Conservation (phyloP, 2,888 invertebrate species). For the Cyclophora albipunctata region DNA sequence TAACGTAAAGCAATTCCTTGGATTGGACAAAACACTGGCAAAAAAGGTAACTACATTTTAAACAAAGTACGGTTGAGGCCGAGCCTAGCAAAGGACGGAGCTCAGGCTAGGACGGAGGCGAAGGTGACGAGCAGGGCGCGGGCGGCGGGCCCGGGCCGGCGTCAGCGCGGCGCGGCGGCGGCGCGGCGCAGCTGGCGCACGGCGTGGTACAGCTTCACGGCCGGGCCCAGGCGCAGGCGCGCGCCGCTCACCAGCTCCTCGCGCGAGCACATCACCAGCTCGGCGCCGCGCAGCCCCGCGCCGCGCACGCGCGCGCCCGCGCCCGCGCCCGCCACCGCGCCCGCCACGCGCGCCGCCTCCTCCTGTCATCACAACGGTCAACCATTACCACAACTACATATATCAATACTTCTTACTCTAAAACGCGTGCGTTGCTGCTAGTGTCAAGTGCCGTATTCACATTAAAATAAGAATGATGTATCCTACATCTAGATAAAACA, state of each 20-base stretch:
- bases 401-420: too few species aligned
- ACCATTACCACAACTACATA: too few species aligned
- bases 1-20: neutral
- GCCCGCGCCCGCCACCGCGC: slow-evolving; percentile 39
- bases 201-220: slow-evolving; percentile 78
- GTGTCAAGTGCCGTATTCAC: too few species aligned
- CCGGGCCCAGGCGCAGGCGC: slow-evolving; percentile 88
- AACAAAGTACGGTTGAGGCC: too few species aligned
- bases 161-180: slow-evolving; percentile 14
- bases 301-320: slow-evolving; percentile 43
- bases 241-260: slow-evolving; percentile 85
- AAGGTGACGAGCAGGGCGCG: neutral
- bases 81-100: too few species aligned
- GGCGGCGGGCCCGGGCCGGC: neutral
- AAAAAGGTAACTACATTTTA: slow-evolving; percentile 9
- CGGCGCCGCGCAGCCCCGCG: slow-evolving; percentile 85
- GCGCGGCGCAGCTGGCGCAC: slow-evolving; percentile 50
- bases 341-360: slow-evolving; percentile 45
- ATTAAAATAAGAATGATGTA: too few species aligned
- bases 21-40: slow-evolving; percentile 8
- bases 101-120: too few species aligned
- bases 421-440: too few species aligned
- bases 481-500: slow-evolving; percentile 10
- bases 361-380: slow-evolving; percentile 67
- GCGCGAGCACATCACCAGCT: slow-evolving; percentile 87